Percentiles rank a stretch among this genome's conserved stretches.
Conservation (phyloP, 2,113 vertebrate genomes). For the Hippolais icterina region DNA sequence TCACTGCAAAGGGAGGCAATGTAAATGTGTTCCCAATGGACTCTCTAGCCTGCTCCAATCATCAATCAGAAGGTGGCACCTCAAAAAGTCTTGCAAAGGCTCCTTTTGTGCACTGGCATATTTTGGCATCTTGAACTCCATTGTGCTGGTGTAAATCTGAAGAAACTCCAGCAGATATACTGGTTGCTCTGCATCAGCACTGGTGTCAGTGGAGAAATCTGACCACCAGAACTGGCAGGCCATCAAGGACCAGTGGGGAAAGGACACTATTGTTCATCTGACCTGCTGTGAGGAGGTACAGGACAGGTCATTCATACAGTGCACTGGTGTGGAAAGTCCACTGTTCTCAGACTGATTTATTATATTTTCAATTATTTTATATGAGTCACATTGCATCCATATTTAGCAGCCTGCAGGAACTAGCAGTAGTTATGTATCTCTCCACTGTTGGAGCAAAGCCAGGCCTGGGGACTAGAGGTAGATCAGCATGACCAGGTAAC, state of each 20-base stretch:
- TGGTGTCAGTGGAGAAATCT: not conserved
- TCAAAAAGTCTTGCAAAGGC: not conserved
- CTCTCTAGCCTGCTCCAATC: not conserved
- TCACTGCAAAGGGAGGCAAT: not conserved
- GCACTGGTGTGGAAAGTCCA: conserved; percentile 38
- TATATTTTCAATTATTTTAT: not conserved
- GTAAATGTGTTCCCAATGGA: not conserved
- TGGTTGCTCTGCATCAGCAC: not conserved
- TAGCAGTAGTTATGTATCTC: not conserved
- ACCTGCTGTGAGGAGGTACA: not conserved
- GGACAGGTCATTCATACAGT: conserved; percentile 31
- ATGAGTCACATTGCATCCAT: not conserved
- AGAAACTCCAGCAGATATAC: not conserved
- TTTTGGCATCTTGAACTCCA: not conserved
- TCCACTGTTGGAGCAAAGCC: not conserved
- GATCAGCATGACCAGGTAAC: not conserved
- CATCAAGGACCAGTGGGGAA: not conserved
- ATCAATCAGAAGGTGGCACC: not conserved
- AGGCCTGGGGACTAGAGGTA: not conserved
- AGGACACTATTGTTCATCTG: conserved; percentile 35
- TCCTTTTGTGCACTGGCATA: not conserved
- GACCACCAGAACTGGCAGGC: conserved; percentile 19
- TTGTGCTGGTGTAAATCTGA: not conserved
- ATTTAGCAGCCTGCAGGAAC: not conserved
- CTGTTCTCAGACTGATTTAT: conserved; percentile 22